Conservation (phyloP, 1,140 invertebrate genomes). For the Caenorhabditis remanei region DNA sequence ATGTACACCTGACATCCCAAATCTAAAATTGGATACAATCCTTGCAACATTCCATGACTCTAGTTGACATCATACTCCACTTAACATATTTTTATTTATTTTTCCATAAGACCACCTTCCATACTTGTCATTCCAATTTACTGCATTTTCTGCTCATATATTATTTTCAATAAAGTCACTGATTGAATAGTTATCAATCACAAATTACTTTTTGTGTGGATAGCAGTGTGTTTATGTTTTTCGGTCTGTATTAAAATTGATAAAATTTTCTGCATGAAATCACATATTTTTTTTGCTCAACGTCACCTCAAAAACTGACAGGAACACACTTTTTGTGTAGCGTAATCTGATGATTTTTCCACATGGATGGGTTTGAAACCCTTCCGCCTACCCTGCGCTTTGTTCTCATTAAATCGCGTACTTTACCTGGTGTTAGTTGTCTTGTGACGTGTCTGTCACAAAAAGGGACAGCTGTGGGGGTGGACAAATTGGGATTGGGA, state of each 20-base stretch:
- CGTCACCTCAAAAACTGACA: background rate
- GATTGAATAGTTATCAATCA: slow-evolving; percentile 39
- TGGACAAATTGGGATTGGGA: background rate
- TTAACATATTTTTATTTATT: background rate
- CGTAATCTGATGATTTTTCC: slow-evolving; percentile 8
- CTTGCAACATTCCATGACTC: no score
- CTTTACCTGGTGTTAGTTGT: background rate
- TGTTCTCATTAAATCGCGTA: background rate
- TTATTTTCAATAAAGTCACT: background rate
- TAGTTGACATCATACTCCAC: no score
- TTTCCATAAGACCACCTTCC: background rate
- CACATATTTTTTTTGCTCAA: background rate
- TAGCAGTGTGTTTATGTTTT: no score
- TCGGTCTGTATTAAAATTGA: background rate
- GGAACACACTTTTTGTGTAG: background rate
- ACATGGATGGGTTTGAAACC: background rate
- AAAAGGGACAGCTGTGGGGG: background rate
- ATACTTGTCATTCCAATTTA: background rate
- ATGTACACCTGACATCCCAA: no score
- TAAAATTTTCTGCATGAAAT: background rate
- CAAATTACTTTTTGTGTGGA: background rate
- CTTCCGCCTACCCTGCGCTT: slow-evolving; percentile 9
- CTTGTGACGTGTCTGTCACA: slow-evolving; percentile 23
- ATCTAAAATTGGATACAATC: no score
- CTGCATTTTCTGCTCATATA: background rate